These are phyloP conservation scores for Riparia riparia DNA, from an alignment of 2,113 vertebrate species.

Conservation along the genomic window DNA sequence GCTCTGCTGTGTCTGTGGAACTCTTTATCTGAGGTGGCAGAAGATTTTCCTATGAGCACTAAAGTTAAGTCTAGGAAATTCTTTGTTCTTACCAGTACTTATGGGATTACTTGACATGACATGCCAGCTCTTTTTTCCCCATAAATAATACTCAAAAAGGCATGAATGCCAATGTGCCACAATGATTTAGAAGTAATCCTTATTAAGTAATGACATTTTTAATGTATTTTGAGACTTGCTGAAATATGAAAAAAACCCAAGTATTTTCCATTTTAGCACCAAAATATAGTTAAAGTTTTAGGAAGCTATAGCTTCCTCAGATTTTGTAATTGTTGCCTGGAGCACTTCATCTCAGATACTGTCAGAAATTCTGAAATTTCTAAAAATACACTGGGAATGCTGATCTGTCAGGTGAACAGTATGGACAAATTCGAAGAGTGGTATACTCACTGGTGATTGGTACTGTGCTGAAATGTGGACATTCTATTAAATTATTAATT, in stretches of 20 bases:
- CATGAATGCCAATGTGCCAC: neutral
- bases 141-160: neutral
- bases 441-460: neutral
- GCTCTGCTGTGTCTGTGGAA: neutral
- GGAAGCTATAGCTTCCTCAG: neutral
- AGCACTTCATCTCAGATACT: neutral
- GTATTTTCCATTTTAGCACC: neutral
- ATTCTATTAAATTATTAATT: neutral
- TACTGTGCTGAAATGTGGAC: neutral
- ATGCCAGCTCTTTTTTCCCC: neutral
- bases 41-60: neutral
- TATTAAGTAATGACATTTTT: neutral
- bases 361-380: neutral
- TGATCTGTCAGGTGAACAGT: neutral
- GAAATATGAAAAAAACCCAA: neutral
- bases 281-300: neutral
- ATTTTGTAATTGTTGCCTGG: neutral
- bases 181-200: neutral
- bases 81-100: neutral
- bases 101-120: neutral
- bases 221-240: neutral
- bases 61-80: neutral
- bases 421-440: neutral
- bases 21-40: neutral
- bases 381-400: neutral